These are phyloP conservation scores for Tenebrio molitor DNA, from an alignment of 1,140 invertebrate species.

Conservation along the genomic window DNA sequence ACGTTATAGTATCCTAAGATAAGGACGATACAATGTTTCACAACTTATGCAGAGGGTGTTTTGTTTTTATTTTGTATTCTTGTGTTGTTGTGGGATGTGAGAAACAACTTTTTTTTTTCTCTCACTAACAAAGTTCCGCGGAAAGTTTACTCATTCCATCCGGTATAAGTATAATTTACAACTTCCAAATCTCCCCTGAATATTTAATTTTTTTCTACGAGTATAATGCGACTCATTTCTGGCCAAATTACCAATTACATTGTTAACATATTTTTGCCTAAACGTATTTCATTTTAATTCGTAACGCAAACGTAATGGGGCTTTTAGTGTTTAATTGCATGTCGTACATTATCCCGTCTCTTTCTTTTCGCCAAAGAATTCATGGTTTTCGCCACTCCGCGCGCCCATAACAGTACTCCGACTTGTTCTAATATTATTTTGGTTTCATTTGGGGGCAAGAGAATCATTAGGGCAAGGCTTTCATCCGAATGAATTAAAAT, in stretches of 20 bases:
- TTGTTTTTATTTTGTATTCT: slow-evolving; percentile 2
- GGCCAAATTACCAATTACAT: no score
- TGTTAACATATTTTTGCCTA: not conserved
- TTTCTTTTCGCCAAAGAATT: not conserved
- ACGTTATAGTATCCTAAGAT: slow-evolving; percentile 12
- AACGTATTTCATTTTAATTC: not conserved
- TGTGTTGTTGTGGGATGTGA: not conserved
- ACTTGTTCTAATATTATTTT: slow-evolving; percentile 5
- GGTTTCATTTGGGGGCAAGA: not conserved
- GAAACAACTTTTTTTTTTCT: slow-evolving; percentile 14
- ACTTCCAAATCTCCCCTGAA: no score
- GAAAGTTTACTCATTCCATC: not conserved
- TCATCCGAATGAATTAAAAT: not conserved
- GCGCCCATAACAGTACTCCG: not conserved
- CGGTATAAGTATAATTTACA: not conserved
- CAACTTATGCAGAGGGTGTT: not conserved
- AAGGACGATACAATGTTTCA: slow-evolving; percentile 9
- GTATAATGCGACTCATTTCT: no score
- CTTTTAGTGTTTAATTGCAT: not conserved
- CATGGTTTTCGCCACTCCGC: not conserved
- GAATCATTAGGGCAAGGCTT: slow-evolving; percentile 8
- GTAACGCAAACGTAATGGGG: not conserved
- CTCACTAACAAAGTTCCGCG: not conserved
- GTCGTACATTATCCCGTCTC: not conserved
- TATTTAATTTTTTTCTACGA: no score